Evolutionary conservation across 2,797 vertebrate genomes (phyloP).

Genomic region (Sitta carolinensis): DNA sequence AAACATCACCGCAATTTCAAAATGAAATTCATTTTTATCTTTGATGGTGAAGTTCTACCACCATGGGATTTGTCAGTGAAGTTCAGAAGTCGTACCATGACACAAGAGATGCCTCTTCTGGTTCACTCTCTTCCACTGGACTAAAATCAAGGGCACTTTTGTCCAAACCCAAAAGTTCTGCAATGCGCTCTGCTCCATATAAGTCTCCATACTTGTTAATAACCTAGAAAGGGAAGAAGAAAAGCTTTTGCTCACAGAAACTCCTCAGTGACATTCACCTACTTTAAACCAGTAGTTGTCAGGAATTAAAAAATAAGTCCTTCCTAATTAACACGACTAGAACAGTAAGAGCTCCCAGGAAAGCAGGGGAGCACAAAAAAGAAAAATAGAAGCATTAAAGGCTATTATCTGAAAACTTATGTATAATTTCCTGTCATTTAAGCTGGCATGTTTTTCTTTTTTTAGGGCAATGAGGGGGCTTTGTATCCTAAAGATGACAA

Average conservation of each 20-base stretch:
- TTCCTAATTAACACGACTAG: not conserved
- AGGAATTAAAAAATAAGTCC: not conserved
- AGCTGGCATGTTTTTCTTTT: constrained; percentile 54
- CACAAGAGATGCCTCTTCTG: constrained; percentile 90
- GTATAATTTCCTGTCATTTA: constrained; percentile 54
- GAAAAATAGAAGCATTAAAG: constrained; percentile 41
- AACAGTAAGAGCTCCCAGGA: constrained; percentile 44
- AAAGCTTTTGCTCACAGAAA: not conserved
- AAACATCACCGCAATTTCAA: not conserved
- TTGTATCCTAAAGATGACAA: constrained; percentile 32
- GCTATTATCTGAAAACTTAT: constrained; percentile 41
- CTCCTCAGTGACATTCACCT: not conserved
- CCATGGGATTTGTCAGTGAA: not conserved
- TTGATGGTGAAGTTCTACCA: not conserved
- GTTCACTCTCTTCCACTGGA: constrained; percentile 88
- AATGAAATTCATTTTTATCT: not conserved
- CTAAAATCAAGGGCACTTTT: constrained; percentile 98
- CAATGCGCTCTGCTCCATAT: constrained; percentile 95
- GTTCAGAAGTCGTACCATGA: constrained; percentile 81
- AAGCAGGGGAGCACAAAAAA: not conserved
- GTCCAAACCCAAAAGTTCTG: constrained; percentile 94
- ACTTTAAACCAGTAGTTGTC: not conserved
- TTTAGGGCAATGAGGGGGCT: constrained; percentile 26
- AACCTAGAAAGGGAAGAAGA: constrained; percentile 79
- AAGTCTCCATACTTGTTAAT: constrained; percentile 98